Evolutionary conservation across 2,797 vertebrate genomes (phyloP), one percentile per base, ranked within the genome.

Genomic region (Lagocephalus sceleratus): DNA sequence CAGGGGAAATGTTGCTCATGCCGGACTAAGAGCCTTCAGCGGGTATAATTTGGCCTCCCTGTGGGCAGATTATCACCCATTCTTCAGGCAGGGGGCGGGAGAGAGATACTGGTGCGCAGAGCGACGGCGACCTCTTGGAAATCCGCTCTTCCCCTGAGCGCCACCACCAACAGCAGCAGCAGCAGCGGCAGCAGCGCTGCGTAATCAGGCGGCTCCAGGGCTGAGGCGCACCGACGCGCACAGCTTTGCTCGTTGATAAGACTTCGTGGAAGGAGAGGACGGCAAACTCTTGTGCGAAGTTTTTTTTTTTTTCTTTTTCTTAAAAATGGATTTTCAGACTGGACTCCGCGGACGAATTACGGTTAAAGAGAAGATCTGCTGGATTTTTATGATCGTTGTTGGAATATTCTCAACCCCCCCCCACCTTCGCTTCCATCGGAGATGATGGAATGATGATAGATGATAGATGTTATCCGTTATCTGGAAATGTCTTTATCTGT

Each of bases 141-240:
- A 60, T 49, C 72, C 75, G 66, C 51, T 54, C n/a, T 60, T 47
- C 66, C 51, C 51, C 80, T 6, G 80, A 20, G 53, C 75, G 26
- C 41, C 75, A 39, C 29, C 72, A 48, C 22, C 69, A 38, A 17
- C 45, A 14, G 25, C 55, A 43, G n/a, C 63, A 46, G 1, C 52
- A 40, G 39, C 50, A 38, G 2, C 49, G 26, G 20, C 32, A 23
- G 20, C 2, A 40, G 35, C 60, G 59, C 78, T 57, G 84, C 68
- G 82, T 90, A 90, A 91, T 92, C 90, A 86, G 85, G 70, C 80
- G 56, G 66, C 47, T 86, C 76, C 86, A 88, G 86, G 76, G 73
- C 75, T 81, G 71, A 75, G 77, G 81, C 80, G 84, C 85, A 79
- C 79, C 56, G 67, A 66, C 75, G 56, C 71, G 56, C 76, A 69